A percentile compares a stretch with the other conserved stretches of the same genome.
phyloP scores from a whole-genome alignment of 2,113 vertebrate species.

The Calonectris borealis region DNA sequence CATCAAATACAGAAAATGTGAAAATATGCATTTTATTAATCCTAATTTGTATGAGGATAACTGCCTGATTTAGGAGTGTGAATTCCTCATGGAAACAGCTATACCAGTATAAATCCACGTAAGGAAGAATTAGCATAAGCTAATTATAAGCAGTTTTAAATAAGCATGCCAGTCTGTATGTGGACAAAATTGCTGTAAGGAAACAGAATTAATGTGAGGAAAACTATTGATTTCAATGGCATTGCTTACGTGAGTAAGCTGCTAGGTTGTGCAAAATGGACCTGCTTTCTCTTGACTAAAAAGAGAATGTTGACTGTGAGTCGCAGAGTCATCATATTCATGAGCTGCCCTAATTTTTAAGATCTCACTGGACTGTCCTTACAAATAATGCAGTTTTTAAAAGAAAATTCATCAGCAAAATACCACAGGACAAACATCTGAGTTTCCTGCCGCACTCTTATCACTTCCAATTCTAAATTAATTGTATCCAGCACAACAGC shows the following conservation, averaged over 20 bases:
- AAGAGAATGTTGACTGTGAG: neutral
- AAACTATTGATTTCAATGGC: neutral
- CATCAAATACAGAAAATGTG: neutral
- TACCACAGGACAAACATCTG: neutral
- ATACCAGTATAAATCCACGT: rapidly evolving
- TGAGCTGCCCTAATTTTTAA: neutral
- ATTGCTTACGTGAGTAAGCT: neutral
- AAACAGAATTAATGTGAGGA: neutral
- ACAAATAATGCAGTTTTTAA: neutral
- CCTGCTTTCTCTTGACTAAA: neutral
- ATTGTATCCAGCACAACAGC: neutral
- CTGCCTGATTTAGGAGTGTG: neutral
- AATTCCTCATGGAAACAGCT: neutral
- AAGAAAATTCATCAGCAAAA: neutral
- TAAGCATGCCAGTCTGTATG: neutral
- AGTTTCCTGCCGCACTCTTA: neutral
- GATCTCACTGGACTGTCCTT: neutral
- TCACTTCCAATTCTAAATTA: neutral
- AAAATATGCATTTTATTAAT: neutral
- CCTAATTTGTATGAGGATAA: neutral
- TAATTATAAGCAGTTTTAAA: neutral
- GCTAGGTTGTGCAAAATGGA: neutral
- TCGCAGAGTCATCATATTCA: neutral
- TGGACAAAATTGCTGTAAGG: neutral
- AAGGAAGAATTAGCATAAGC: neutral